Evolutionary conservation across 2,113 vertebrate genomes (phyloP).

Genomic region (Pelvicachromis taeniatus): DNA sequence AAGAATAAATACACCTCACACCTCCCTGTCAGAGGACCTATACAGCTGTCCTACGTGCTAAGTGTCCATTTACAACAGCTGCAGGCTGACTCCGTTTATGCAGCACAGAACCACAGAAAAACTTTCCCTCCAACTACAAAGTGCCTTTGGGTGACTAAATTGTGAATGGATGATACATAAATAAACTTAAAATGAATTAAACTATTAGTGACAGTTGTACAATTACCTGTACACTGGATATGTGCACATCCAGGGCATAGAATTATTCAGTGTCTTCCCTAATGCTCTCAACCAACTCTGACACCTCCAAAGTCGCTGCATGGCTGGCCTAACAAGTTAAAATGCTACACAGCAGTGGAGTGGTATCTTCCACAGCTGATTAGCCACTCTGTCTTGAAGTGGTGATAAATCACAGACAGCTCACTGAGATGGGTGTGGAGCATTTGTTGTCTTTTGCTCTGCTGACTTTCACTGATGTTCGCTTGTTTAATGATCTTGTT

Average conservation of each 20-base stretch:
- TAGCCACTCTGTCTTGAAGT: slow-evolving; percentile 19
- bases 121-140: background rate
- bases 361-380: slow-evolving; percentile 38
- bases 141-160: background rate
- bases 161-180: background rate
- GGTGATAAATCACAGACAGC: slow-evolving; percentile 43
- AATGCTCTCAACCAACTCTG: background rate
- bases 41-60: background rate
- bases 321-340: background rate
- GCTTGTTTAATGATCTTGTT: slow-evolving; percentile 48
- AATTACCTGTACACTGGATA: background rate
- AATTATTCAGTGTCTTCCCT: background rate
- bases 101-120: background rate
- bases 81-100: background rate
- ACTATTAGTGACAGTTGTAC: background rate
- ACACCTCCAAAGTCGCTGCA: background rate
- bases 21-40: background rate
- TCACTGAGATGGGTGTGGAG: slow-evolving; percentile 12
- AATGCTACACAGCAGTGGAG: background rate
- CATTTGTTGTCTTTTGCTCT: slow-evolving; percentile 46
- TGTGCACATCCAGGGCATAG: background rate
- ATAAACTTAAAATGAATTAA: background rate
- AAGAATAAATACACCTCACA: background rate
- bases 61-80: background rate
- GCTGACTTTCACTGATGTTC: slow-evolving; percentile 41